Conservation (phyloP, 2,113 vertebrate species). For the Paralichthys olivaceus region DNA sequence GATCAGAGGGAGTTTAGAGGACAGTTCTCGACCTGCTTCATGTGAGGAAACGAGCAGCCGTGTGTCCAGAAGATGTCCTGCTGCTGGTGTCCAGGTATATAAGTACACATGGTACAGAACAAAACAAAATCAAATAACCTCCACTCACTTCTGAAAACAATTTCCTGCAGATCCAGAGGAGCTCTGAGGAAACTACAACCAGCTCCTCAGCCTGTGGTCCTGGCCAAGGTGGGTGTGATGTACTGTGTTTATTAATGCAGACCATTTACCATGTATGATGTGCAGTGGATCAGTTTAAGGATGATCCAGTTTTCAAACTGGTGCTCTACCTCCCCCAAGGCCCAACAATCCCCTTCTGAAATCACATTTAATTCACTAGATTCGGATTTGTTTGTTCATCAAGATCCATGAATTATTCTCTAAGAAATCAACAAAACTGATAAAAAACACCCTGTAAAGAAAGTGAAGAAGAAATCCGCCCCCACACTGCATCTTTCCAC, state of each 20-base stretch:
- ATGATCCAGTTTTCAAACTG: neutral
- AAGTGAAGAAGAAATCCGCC: too few relatives aligned
- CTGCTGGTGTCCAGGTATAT: constrained; percentile 79
- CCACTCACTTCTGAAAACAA: neutral
- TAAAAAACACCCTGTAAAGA: too few relatives aligned
- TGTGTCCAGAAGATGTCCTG: constrained; percentile 63
- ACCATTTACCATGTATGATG: too few relatives aligned
- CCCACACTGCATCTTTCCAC: too few relatives aligned
- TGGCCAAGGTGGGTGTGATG: constrained; percentile 52
- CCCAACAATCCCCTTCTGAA: too few relatives aligned
- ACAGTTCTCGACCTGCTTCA: constrained; percentile 84
- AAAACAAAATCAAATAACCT: neutral
- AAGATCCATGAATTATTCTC: too few relatives aligned
- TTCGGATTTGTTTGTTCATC: too few relatives aligned
- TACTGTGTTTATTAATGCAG: neutral
- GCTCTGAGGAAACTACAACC: constrained; percentile 15
- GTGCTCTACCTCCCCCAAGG: too few relatives aligned
- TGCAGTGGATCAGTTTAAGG: too few relatives aligned
- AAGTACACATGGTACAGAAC: neutral
- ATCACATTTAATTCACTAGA: too few relatives aligned
- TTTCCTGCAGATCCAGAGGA: constrained; percentile 20
- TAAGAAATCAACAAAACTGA: too few relatives aligned
- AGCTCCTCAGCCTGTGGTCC: constrained; percentile 2
- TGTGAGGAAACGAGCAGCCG: constrained; percentile 73
- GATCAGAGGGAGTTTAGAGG: constrained; percentile 81